phyloP scores from a whole-genome alignment of 2,113 vertebrate genomes.

The Syngnathus typhle region DNA sequence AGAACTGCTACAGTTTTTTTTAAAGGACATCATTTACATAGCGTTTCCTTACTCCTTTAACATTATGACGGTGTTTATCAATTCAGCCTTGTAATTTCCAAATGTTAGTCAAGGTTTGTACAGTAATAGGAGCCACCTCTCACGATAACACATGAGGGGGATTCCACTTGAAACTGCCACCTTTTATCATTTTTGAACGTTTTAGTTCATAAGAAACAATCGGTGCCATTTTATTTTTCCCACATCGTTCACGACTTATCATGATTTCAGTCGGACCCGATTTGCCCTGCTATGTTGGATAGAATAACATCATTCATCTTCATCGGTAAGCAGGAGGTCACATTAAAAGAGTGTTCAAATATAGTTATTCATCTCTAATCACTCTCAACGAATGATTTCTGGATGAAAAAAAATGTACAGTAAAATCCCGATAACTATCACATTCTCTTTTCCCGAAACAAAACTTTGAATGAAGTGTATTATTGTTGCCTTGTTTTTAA shows the following conservation, averaged over 20 bases:
- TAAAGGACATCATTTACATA: neutral
- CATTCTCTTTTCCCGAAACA: conserved; percentile 16
- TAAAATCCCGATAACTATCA: neutral
- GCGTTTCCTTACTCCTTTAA: neutral
- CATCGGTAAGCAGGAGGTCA: neutral
- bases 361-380: neutral
- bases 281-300: conserved; percentile 16
- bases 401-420: neutral
- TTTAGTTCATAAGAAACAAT: neutral
- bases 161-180: conserved; percentile 11
- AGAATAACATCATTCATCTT: neutral
- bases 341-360: neutral
- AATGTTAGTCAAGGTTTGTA: conserved; percentile 14
- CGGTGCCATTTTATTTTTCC: neutral
- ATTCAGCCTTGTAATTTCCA: neutral
- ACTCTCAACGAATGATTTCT: neutral
- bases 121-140: conserved; percentile 20
- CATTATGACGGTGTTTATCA: neutral
- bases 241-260: conserved; percentile 8
- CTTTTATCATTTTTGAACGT: conserved; percentile 15
- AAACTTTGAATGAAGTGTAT: conserved; percentile 47
- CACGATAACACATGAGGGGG: neutral
- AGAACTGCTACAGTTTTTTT: neutral
- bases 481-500: conserved; percentile 63
- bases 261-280: neutral